Evolutionary conservation across 1,140 invertebrate genomes (phyloP).

Genomic region (Zaprionus inermis): DNA sequence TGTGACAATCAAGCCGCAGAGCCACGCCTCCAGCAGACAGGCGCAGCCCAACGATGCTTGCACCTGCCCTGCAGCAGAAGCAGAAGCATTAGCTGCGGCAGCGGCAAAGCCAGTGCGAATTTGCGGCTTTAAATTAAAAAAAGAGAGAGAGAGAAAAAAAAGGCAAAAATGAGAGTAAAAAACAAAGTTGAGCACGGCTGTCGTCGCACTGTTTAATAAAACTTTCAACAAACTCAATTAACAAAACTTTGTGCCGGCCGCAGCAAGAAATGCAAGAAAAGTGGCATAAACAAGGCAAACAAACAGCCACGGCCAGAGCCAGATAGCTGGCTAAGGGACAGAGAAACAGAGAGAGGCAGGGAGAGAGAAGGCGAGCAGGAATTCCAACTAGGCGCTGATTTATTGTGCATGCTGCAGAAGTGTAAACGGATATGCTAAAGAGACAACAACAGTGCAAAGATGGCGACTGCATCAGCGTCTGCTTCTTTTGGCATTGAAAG

Average conservation of each 20-base stretch:
- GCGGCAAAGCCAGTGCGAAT: conserved; percentile 28
- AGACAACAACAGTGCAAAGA: conserved; percentile 19
- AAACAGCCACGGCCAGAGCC: conserved; percentile 54
- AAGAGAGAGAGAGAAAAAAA: background rate
- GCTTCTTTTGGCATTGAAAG: conserved; percentile 77
- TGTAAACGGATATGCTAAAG: conserved; percentile 76
- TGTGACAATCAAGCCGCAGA: conserved; percentile 35
- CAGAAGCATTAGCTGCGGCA: background rate
- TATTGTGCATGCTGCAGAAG: conserved; percentile 66
- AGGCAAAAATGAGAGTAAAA: conserved; percentile 11
- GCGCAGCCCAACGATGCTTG: conserved; percentile 11
- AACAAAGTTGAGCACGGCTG: conserved; percentile 71
- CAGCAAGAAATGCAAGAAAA: conserved; percentile 80
- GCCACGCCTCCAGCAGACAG: conserved; percentile 33
- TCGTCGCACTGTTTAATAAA: conserved; percentile 78
- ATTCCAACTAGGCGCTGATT: conserved; percentile 75
- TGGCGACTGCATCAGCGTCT: conserved; percentile 20
- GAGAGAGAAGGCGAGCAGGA: conserved; percentile 5
- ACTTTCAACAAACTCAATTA: conserved; percentile 82
- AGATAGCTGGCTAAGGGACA: conserved; percentile 26
- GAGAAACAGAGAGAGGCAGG: background rate
- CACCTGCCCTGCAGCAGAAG: conserved; percentile 41
- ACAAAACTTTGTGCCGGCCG: conserved; percentile 76
- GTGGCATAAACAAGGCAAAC: conserved; percentile 81
- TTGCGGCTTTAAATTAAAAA: conserved; percentile 64